Evolutionary conservation across 2,797 vertebrate species (phyloP).

Genomic region (Vespertilio murinus): DNA sequence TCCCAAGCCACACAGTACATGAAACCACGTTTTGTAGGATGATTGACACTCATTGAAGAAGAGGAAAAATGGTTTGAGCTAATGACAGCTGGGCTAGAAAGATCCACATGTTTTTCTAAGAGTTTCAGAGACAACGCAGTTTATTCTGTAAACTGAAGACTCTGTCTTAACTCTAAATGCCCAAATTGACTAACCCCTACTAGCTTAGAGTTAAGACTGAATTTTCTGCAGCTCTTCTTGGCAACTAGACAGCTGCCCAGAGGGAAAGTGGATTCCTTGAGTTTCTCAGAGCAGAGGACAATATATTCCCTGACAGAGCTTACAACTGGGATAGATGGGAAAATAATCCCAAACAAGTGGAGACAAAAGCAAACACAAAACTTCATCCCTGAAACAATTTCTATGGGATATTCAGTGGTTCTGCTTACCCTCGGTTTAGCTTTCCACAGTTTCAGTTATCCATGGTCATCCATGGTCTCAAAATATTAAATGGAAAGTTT

Average conservation of each 20-base stretch:
- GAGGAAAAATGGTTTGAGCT: background rate
- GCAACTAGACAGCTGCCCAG: background rate
- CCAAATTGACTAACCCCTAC: background rate
- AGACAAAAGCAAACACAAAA: background rate
- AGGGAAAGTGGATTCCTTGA: background rate
- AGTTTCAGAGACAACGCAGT: conserved; percentile 2
- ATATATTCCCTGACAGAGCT: background rate
- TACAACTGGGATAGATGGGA: background rate
- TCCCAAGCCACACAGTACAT: background rate
- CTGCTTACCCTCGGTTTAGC: background rate
- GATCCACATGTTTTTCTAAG: background rate
- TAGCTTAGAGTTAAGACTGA: background rate
- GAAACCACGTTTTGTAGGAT: background rate
- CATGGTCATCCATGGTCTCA: background rate
- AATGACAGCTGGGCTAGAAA: background rate
- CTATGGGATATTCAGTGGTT: background rate
- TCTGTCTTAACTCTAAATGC: background rate
- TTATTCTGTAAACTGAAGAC: background rate
- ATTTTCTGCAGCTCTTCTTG: background rate
- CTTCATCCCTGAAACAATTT: background rate
- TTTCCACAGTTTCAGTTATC: background rate
- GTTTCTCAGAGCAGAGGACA: background rate
- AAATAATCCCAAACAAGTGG: background rate
- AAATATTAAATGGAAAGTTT: background rate
- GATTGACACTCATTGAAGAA: conserved; percentile 1